Conservation (phyloP, 2,888 invertebrate species). For the Physocephala rufipes region DNA sequence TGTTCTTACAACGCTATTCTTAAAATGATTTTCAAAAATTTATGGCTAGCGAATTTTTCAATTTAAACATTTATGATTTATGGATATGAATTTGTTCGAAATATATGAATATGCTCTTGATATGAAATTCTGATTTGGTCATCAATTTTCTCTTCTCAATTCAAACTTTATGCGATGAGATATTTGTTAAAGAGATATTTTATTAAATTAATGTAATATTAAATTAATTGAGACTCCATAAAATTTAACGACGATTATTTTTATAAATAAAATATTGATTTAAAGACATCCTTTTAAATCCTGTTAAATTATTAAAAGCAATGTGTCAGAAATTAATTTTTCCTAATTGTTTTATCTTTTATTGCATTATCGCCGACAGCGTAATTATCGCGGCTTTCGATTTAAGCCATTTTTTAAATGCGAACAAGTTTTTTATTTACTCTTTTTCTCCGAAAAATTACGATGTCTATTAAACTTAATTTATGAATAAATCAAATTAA, state of each 20-base stretch:
- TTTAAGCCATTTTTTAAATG: not conserved
- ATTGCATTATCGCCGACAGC: too few relatives aligned
- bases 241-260: not conserved
- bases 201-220: too few relatives aligned
- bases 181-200: too few relatives aligned
- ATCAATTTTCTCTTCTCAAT: not conserved
- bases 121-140: not conserved
- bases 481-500: constrained; percentile 57
- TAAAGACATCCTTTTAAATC: too few relatives aligned
- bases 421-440: too few relatives aligned
- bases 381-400: too few relatives aligned
- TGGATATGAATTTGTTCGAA: not conserved
- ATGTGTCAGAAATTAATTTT: too few relatives aligned
- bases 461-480: constrained; percentile 53
- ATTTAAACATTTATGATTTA: constrained; percentile 44
- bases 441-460: constrained; percentile 46
- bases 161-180: too few relatives aligned
- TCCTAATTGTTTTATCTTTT: too few relatives aligned
- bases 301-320: too few relatives aligned
- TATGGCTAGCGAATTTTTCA: constrained; percentile 59
- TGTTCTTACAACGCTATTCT: constrained; percentile 5
- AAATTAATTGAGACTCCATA: too few relatives aligned
- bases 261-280: constrained; percentile 13
- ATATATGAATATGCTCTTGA: not conserved
- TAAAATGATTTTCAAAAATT: constrained; percentile 9